These are phyloP conservation scores for Gorsachius goisagi DNA, from an alignment of 2,113 vertebrate species.

Conservation along the genomic window DNA sequence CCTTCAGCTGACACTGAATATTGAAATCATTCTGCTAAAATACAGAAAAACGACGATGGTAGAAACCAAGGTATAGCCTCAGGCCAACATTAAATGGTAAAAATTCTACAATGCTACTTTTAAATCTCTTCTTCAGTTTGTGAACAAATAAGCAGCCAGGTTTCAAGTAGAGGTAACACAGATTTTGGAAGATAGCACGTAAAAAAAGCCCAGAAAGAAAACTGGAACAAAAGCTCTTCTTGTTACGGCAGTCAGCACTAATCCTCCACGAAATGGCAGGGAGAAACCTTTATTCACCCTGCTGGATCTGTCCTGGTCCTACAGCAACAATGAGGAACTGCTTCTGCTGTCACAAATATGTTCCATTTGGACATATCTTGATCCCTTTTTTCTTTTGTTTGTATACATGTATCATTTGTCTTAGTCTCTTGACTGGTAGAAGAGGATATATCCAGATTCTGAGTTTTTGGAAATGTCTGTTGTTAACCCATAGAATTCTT, in stretches of 20 bases:
- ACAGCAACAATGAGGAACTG: not conserved
- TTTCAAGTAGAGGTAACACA: conserved; percentile 68
- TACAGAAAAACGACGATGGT: conserved; percentile 57
- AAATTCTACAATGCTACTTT: conserved; percentile 36
- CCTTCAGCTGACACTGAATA: conserved; percentile 63
- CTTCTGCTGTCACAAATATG: not conserved
- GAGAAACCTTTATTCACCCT: not conserved
- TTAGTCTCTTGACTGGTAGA: conserved; percentile 94
- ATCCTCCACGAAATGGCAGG: not conserved
- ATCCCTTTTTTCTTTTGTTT: conserved; percentile 43
- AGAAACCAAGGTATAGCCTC: conserved; percentile 51
- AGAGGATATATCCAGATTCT: conserved; percentile 91
- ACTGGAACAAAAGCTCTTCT: conserved; percentile 56
- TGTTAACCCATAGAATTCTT: conserved; percentile 93
- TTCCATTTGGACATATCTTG: conserved; percentile 22
- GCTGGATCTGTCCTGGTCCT: conserved; percentile 23
- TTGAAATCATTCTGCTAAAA: conserved; percentile 66
- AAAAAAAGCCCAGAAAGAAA: conserved; percentile 52
- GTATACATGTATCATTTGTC: not conserved
- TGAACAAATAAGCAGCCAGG: conserved; percentile 51
- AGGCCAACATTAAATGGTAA: conserved; percentile 8
- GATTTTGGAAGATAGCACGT: conserved; percentile 66
- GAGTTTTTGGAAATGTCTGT: conserved; percentile 96
- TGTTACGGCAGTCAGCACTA: not conserved
- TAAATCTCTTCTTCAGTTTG: conserved; percentile 37